Percentiles rank a stretch among this genome's conserved stretches.
phyloP scores from a whole-genome alignment of 1,140 invertebrate species.

The Drosophila ficusphila region DNA sequence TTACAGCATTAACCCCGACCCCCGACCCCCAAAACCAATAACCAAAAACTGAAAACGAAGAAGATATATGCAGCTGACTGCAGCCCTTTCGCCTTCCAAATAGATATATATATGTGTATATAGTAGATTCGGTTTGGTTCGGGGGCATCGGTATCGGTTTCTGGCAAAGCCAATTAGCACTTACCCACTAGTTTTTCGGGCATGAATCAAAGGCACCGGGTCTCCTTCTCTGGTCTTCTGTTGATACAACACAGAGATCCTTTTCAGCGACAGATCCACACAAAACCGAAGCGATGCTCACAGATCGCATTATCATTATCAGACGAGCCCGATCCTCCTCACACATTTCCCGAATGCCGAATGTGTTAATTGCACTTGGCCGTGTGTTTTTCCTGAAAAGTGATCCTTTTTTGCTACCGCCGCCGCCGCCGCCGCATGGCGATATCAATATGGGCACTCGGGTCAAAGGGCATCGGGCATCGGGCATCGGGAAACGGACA shows the following conservation, averaged over 20 bases:
- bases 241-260: conserved; percentile 65
- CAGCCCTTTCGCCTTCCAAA: conserved; percentile 25
- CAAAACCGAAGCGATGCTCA: conserved; percentile 34
- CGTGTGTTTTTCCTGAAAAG: conserved; percentile 76
- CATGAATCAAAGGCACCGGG: conserved; percentile 41
- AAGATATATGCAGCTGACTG: conserved; percentile 48
- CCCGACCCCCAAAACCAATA: conserved; percentile 1
- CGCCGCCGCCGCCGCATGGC: no score
- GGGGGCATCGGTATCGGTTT: conserved; percentile 18
- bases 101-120: not conserved
- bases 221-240: no score
- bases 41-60: no score
- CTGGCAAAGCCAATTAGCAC: conserved; percentile 72
- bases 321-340: conserved; percentile 43
- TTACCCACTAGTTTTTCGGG: conserved; percentile 62
- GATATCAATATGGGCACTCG: no score
- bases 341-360: conserved; percentile 44
- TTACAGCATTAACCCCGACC: conserved; percentile 15
- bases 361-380: conserved; percentile 81
- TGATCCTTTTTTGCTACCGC: conserved; percentile 61
- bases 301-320: conserved; percentile 75
- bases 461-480: no score
- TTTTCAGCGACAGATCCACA: conserved; percentile 44
- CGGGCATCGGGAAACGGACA: no score
- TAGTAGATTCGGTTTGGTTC: conserved; percentile 18